Evolutionary conservation across 2,797 vertebrate species (phyloP).

Genomic region (Trachurus trachurus): DNA sequence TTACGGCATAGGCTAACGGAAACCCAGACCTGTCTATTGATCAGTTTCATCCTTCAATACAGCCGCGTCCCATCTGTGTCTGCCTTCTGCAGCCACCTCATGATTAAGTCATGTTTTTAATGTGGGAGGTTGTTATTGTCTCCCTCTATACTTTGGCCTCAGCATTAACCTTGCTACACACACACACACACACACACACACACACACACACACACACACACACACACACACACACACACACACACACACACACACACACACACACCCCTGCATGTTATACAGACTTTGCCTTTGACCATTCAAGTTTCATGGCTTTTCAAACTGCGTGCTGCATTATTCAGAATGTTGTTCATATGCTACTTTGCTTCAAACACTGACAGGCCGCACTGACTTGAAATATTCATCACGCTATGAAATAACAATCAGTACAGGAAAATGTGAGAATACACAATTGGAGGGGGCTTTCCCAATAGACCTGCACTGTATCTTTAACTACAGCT

Average conservation of each 20-base stretch:
- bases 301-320: slow-evolving; percentile 33
- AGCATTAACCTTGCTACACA: background rate
- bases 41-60: slow-evolving; percentile 2
- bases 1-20: too few species aligned
- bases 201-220: slow-evolving; percentile 2
- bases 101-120: slow-evolving; percentile 38
- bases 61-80: background rate
- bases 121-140: slow-evolving; percentile 19
- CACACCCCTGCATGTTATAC: background rate
- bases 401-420: slow-evolving; percentile 44
- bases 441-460: background rate
- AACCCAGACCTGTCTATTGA: background rate
- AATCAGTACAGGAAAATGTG: slow-evolving; percentile 20
- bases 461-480: background rate
- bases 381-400: slow-evolving; percentile 57
- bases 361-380: slow-evolving; percentile 36
- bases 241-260: slow-evolving; percentile 7
- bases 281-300: slow-evolving; percentile 7
- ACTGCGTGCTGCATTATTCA: slow-evolving; percentile 48
- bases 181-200: background rate
- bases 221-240: background rate
- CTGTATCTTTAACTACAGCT: background rate
- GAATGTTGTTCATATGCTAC: slow-evolving; percentile 37
- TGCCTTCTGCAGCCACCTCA: slow-evolving; percentile 3
- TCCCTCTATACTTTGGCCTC: background rate